phyloP scores from a whole-genome alignment of 2,888 invertebrate species.

The Epirrhoe alternata region DNA sequence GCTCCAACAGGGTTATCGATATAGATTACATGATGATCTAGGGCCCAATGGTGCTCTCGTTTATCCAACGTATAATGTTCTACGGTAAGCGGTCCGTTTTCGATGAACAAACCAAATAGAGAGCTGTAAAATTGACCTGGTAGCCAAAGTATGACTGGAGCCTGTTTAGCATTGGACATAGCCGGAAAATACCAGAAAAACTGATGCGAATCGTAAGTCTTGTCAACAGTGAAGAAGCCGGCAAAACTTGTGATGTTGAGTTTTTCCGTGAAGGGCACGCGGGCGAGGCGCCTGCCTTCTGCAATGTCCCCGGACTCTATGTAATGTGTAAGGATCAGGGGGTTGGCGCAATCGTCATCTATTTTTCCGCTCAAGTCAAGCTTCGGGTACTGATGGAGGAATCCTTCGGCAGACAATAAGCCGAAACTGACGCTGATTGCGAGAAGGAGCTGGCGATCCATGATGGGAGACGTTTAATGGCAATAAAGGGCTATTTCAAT shows the following conservation, averaged over 20 bases:
- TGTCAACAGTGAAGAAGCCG: constrained; percentile 93
- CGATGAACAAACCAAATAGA: constrained; percentile 91
- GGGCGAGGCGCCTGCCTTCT: constrained; percentile 84
- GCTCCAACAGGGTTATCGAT: constrained; percentile 97
- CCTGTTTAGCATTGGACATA: constrained; percentile 69
- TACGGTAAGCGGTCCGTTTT: constrained; percentile 89
- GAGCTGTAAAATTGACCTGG: constrained; percentile 96
- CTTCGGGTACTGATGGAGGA: background rate
- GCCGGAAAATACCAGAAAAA: constrained; percentile 97
- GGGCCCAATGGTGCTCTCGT: constrained; percentile 92
- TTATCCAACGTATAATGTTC: constrained; percentile 75
- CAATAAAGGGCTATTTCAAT: too few species aligned
- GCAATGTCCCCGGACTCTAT: constrained; percentile 89
- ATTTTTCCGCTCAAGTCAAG: background rate
- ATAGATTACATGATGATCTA: constrained; percentile 91
- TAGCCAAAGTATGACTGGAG: constrained; percentile 92
- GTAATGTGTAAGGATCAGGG: constrained; percentile 90
- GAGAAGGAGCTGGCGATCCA: background rate
- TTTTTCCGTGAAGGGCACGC: constrained; percentile 85
- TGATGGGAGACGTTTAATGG: background rate
- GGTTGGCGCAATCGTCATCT: constrained; percentile 5
- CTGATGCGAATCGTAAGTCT: constrained; percentile 90
- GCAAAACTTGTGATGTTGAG: constrained; percentile 88
- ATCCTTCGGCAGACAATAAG: constrained; percentile 7
- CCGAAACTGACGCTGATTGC: background rate